Evolutionary conservation across 2,888 invertebrate species (phyloP), one percentile per base, ranked within the genome.

Genomic region (Agriopis leucophaearia): DNA sequence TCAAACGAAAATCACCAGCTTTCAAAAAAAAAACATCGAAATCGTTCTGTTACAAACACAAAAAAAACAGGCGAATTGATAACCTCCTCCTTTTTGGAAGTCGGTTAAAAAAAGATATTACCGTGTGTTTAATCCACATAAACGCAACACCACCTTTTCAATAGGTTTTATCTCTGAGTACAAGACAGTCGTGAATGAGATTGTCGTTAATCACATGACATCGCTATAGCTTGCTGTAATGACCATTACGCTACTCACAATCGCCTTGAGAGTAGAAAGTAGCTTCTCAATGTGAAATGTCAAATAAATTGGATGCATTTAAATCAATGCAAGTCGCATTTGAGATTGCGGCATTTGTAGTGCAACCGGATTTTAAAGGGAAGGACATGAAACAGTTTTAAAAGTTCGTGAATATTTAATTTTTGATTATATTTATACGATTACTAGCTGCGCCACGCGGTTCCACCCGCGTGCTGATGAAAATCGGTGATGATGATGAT

Each of bases 211-310:
- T 52, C 15, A n/a, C n/a, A 36, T 27, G n/a, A 12, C 27, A 10
- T 12, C 42, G 15, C 36, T 38, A 55, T 66, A 60, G 54, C 45
- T 42, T 27, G 16, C 6, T 13, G 18, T 27, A 13, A 48, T 44
- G 44, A 10, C 47, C 50, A 60, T 63, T 48, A 35, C 44, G 47
- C 62, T 48, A 35, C 48, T 52, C 62, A 58, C 36, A 44, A 15
- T 59, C 52, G 55, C 55, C 63, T 57, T 45, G 58, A 16, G 18
- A 59, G 55, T 64, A 59, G 68, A 68, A 68, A 68, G 68, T 51
- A 56, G 64, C 45, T n/a, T 13, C 8, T 35, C 42, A 18, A 48
- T 55, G 27, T n/a, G 55, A 60, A 66, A 66, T 55, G 60, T 66
- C 55, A 55, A 54, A 36, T 45, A 42, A 59, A 51, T 15, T 57